phyloP scores from a whole-genome alignment of 2,797 vertebrate genomes.

The Heteromormyrus szaboi region DNA sequence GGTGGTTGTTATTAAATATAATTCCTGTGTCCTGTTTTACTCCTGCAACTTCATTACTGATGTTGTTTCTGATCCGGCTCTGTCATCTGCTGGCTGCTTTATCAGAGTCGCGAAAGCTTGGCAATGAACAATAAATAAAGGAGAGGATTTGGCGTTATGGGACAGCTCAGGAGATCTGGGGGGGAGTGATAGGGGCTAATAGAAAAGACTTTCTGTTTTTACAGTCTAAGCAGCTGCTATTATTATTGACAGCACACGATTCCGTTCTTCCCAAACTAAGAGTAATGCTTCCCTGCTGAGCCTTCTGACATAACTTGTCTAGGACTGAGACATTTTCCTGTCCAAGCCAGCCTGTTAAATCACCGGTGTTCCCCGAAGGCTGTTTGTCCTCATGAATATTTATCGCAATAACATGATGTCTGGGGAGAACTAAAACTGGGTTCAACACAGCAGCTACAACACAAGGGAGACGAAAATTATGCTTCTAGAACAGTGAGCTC shows the following conservation, averaged over 20 bases:
- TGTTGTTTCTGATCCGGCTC: neutral
- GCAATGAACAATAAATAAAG: neutral
- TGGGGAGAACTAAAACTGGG: neutral
- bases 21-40: neutral
- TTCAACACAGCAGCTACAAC: neutral
- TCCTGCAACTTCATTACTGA: neutral
- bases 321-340: neutral
- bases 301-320: conserved; percentile 15
- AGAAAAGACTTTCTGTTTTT: neutral
- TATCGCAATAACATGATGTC: neutral
- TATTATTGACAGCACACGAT: conserved; percentile 4
- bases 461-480: neutral
- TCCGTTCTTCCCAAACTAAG: neutral
- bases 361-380: conserved; percentile 7
- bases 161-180: conserved; percentile 8
- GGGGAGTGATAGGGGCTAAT: neutral
- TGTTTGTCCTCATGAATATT: conserved; percentile 18
- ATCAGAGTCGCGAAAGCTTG: neutral
- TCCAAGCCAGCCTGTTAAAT: conserved; percentile 6
- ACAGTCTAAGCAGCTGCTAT: neutral
- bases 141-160: neutral
- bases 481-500: neutral
- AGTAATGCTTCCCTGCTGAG: neutral
- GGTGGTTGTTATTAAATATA: neutral
- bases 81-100: neutral